Percentiles rank a stretch among this genome's conserved stretches.
These are phyloP conservation scores for Phrynocephalus forsythii DNA, from an alignment of 2,797 vertebrate species.

Conservation along the genomic window DNA sequence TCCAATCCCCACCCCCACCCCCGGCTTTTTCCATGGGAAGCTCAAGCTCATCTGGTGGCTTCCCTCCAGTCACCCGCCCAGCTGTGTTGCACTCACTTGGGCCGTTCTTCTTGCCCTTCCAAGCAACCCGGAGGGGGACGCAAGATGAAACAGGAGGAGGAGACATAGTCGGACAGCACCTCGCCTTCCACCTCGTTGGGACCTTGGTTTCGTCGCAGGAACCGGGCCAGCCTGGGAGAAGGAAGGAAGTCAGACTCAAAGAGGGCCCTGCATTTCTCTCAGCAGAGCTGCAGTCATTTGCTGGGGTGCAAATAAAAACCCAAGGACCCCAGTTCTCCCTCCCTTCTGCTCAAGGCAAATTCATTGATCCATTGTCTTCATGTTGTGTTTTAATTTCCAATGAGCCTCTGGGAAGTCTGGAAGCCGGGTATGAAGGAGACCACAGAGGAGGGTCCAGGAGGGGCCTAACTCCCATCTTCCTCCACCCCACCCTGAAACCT, in stretches of 20 bases:
- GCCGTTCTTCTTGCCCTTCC: not conserved
- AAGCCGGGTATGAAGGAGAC: too few species aligned
- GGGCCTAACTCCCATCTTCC: too few species aligned
- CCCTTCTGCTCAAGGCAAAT: not conserved
- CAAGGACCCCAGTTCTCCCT: rapidly evolving
- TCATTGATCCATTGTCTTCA: too few species aligned
- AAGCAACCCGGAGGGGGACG: constrained; percentile 66
- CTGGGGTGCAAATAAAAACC: not conserved
- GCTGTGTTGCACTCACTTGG: constrained; percentile 37
- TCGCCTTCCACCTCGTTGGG: constrained; percentile 57
- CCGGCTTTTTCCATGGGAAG: too few species aligned
- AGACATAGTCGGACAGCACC: constrained; percentile 72
- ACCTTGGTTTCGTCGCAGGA: constrained; percentile 61
- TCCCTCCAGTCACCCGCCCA: too few species aligned
- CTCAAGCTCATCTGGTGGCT: too few species aligned
- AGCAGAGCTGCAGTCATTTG: not conserved
- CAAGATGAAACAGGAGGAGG: constrained; percentile 82
- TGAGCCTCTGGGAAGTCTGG: too few species aligned
- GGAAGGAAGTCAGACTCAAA: rapidly evolving
- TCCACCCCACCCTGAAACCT: too few species aligned
- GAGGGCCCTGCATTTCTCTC: too few species aligned
- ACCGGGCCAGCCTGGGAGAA: constrained; percentile 77
- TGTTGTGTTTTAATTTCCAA: too few species aligned
- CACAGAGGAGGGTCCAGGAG: not conserved
- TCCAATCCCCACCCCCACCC: not conserved